Evolutionary conservation across 1,140 invertebrate genomes (phyloP).

Genomic region (Sesamia nonagrioides): DNA sequence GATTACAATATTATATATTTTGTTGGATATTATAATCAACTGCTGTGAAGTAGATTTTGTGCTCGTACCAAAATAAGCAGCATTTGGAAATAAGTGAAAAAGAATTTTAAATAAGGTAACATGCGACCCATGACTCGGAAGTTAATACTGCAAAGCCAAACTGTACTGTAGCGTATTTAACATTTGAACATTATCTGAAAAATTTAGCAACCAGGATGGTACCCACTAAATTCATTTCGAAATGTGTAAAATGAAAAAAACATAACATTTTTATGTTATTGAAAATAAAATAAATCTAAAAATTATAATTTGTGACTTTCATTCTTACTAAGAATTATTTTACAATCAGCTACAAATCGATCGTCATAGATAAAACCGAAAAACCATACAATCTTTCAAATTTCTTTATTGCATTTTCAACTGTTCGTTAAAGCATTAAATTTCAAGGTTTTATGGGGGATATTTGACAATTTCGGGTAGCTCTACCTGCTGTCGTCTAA

Average conservation of each 20-base stretch:
- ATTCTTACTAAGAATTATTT: constrained; percentile 52
- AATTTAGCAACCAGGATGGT: constrained; percentile 80
- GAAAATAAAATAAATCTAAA: constrained; percentile 88
- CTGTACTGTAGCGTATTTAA: constrained; percentile 78
- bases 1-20: constrained; percentile 82
- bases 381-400: no score
- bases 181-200: constrained; percentile 77
- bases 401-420: no score
- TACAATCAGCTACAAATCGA: background rate
- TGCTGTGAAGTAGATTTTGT: constrained; percentile 82
- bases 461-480: no score
- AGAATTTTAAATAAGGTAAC: constrained; percentile 72
- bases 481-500: no score
- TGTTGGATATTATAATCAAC: constrained; percentile 84
- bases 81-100: constrained; percentile 87
- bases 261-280: constrained; percentile 89
- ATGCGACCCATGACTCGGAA: constrained; percentile 70
- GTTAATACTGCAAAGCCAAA: constrained; percentile 79
- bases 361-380: background rate
- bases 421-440: no score
- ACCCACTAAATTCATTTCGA: constrained; percentile 83
- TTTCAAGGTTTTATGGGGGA: no score
- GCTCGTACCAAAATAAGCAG: constrained; percentile 79
- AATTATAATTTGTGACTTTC: constrained; percentile 71
- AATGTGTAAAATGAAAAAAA: constrained; percentile 86